Evolutionary conservation across 2,797 vertebrate genomes (phyloP).

Genomic region (Podarcis lilfordi): DNA sequence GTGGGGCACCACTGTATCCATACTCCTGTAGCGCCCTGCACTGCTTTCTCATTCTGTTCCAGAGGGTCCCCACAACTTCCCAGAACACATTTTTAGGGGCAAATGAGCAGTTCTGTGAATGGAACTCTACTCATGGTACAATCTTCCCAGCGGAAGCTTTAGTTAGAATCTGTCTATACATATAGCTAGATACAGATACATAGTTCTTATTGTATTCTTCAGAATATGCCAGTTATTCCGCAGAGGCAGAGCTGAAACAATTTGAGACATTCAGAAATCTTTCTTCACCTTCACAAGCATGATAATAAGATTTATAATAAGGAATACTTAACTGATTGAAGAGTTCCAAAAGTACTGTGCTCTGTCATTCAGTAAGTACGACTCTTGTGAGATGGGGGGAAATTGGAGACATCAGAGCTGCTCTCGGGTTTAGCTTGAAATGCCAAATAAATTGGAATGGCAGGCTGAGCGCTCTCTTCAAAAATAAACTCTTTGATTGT

Average conservation of each 20-base stretch:
- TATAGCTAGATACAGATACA: not conserved
- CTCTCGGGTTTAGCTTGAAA: slow-evolving; percentile 58
- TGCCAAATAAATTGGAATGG: slow-evolving; percentile 15
- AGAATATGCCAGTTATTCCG: slow-evolving; percentile 57
- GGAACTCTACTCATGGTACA: too few relatives aligned
- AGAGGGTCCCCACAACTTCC: too few relatives aligned
- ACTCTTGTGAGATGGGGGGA: slow-evolving; percentile 36
- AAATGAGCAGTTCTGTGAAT: too few relatives aligned
- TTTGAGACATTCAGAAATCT: slow-evolving; percentile 55
- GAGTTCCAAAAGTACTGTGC: slow-evolving; percentile 61
- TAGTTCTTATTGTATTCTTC: slow-evolving; percentile 44
- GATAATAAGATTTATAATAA: slow-evolving; percentile 41
- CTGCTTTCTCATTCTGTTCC: too few relatives aligned
- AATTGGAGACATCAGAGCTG: slow-evolving; percentile 58
- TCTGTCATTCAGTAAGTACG: slow-evolving; percentile 57
- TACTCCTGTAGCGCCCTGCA: too few relatives aligned
- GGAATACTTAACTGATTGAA: slow-evolving; percentile 67
- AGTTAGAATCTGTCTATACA: too few relatives aligned
- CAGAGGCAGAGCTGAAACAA: slow-evolving; percentile 36
- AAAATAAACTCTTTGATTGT: slow-evolving; percentile 37
- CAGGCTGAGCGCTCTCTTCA: slow-evolving; percentile 29
- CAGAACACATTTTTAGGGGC: too few relatives aligned
- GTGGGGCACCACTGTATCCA: too few relatives aligned
- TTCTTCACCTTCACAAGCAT: slow-evolving; percentile 56
- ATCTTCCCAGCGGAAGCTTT: too few relatives aligned